Evolutionary conservation across 2,888 invertebrate genomes (phyloP), one percentile per base, ranked within the genome.

Genomic region (Bembecia ichneumoniformis): DNA sequence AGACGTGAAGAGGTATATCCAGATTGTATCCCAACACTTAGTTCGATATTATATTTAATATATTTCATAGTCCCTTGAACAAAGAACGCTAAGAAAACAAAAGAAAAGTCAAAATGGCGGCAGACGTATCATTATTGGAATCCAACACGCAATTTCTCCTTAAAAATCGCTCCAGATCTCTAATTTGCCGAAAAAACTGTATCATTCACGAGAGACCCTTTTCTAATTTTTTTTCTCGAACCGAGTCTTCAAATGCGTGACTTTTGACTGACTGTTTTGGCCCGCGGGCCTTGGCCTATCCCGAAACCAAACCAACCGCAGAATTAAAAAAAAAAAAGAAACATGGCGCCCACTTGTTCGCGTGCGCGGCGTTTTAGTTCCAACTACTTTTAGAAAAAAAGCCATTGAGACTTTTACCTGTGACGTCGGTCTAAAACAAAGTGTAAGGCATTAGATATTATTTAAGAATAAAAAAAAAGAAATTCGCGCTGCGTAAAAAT

Each of bases 161-260:
- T 61, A 70, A 74, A 67, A 64, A 64, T 58, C 56, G 60, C 60
- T 66, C 72, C 71, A 77, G 77, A 82, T 82, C 80, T 78, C 82
- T 82, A 86, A 86, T 83, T 86, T 83, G 76, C 75, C 74, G 73
- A 84, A 83, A 83, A 84, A 84, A 84, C 74, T 82, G 66, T 86
- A 87, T 86, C 86, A 87, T 86, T 87, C 77, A 74, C 60, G 62
- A 60, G 66, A 44, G 69, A 69, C 67, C 75, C 74, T 77, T 79
- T 73, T 67, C 67, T 68, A 63, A 62, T 63, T 71, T 78, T 77
- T 66, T 65, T 59, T 60, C 59, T 63, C 59, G 63, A 44, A 14
- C 28, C 17, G 10, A 13, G 40, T 47, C 60, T 62, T 60, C 60
- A 67, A 64, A 73, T 78, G 83, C 86, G 83, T 86, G 86, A 86